Conservation (phyloP, 35 echinoderm and acorn worm genomes). For the Holothuria glaberrima region DNA sequence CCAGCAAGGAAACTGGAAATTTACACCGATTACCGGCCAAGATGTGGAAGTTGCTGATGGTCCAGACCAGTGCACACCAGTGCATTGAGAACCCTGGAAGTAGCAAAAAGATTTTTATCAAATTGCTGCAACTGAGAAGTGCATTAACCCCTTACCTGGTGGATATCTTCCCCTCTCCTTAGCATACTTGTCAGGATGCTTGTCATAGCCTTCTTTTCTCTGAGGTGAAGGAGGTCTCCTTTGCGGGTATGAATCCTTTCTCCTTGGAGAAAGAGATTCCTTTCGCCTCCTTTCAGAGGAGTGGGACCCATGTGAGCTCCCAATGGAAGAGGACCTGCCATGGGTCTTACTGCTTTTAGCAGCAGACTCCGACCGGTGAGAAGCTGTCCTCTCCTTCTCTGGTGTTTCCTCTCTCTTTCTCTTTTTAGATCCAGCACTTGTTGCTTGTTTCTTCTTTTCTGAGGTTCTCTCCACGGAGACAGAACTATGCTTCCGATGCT, state of each 20-base stretch:
- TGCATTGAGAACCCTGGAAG: no score
- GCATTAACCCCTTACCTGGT: neutral
- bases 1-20: no score
- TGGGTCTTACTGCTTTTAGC: neutral
- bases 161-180: conserved; percentile 6
- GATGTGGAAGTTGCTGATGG: no score
- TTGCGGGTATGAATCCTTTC: conserved; percentile 5
- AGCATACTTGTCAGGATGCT: conserved; percentile 8
- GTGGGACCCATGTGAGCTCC: conserved; percentile 19
- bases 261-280: conserved; percentile 38
- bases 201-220: conserved; percentile 14
- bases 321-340: conserved; percentile 12
- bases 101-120: no score
- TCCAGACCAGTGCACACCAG: no score
- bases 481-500: conserved; percentile 30
- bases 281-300: conserved; percentile 26
- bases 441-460: conserved; percentile 30
- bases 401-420: neutral
- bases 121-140: no score
- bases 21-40: no score
- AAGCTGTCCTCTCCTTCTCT: neutral
- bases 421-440: neutral
- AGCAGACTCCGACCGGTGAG: neutral
- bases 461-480: conserved; percentile 22
- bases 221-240: neutral